Evolutionary conservation across 2,113 vertebrate genomes (phyloP).

Genomic region (Tachycineta bicolor): DNA sequence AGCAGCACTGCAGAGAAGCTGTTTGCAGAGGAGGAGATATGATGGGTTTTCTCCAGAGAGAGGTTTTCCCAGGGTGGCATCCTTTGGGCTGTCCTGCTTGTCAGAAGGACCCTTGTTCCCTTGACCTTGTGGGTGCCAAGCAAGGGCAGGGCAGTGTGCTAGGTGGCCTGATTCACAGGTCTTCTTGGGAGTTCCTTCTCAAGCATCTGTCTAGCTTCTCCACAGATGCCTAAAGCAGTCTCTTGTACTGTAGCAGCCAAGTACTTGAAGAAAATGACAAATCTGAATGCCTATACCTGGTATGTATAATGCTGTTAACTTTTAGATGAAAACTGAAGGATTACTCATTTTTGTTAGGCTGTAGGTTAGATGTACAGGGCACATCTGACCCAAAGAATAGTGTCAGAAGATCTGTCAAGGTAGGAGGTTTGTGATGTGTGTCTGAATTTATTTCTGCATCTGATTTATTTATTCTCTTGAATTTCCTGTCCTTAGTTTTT

Average conservation of each 20-base stretch:
- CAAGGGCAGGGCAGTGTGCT: not conserved
- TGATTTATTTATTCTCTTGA: not conserved
- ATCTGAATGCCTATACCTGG: not conserved
- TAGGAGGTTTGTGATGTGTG: not conserved
- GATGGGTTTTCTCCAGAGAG: not conserved
- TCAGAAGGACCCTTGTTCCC: not conserved
- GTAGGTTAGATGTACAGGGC: not conserved
- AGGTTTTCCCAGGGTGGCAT: not conserved
- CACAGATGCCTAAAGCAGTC: not conserved
- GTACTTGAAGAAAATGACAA: not conserved
- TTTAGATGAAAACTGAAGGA: not conserved
- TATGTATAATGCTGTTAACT: not conserved
- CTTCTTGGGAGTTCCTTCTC: not conserved
- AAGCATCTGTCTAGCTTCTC: not conserved
- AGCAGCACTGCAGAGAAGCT: not conserved
- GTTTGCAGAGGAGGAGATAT: not conserved
- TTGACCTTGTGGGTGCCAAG: not conserved
- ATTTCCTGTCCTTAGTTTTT: not conserved
- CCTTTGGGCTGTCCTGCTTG: not conserved
- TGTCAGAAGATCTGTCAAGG: not conserved
- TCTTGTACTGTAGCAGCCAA: not conserved
- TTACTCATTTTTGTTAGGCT: rapidly evolving
- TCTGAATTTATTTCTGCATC: not conserved
- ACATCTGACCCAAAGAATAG: not conserved
- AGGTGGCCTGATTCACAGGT: not conserved